phyloP scores from a whole-genome alignment of 2,888 invertebrate genomes.

The Apomyelois bistriatella region DNA sequence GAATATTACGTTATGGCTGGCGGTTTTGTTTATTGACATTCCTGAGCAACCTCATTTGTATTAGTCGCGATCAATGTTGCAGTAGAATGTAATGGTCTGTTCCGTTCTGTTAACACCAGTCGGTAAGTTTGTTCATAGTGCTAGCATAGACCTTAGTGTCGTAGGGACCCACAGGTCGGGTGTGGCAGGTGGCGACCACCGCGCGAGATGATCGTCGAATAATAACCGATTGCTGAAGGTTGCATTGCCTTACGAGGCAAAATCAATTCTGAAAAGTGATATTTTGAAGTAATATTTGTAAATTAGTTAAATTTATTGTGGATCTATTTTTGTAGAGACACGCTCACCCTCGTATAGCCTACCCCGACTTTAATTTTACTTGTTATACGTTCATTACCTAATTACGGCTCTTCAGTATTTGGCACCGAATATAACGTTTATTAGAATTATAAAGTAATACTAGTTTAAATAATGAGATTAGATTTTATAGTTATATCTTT shows the following conservation, averaged over 20 bases:
- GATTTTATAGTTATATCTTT: slow-evolving; percentile 69
- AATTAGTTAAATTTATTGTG: slow-evolving; percentile 37
- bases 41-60: neutral
- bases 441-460: slow-evolving; percentile 48
- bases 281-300: slow-evolving; percentile 49
- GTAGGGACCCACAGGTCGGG: slow-evolving; percentile 7
- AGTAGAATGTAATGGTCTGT: neutral
- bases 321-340: slow-evolving; percentile 49
- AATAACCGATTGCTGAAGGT: slow-evolving; percentile 25
- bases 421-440: slow-evolving; percentile 43
- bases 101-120: slow-evolving; percentile 8
- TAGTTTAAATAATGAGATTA: slow-evolving; percentile 61
- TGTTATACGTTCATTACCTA: slow-evolving; percentile 19
- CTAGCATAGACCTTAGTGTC: slow-evolving; percentile 6
- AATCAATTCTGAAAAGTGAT: slow-evolving; percentile 58
- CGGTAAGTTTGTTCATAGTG: slow-evolving; percentile 9
- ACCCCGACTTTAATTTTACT: slow-evolving; percentile 26
- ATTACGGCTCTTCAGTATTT: slow-evolving; percentile 37
- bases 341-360: slow-evolving; percentile 38
- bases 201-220: neutral
- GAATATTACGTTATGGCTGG: neutral
- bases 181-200: neutral
- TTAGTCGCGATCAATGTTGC: slow-evolving; percentile 4
- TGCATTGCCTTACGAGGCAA: slow-evolving; percentile 36
- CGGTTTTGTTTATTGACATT: slow-evolving; percentile 10